Conservation (phyloP, 1,140 invertebrate genomes). For the Heterodera schachtii region DNA sequence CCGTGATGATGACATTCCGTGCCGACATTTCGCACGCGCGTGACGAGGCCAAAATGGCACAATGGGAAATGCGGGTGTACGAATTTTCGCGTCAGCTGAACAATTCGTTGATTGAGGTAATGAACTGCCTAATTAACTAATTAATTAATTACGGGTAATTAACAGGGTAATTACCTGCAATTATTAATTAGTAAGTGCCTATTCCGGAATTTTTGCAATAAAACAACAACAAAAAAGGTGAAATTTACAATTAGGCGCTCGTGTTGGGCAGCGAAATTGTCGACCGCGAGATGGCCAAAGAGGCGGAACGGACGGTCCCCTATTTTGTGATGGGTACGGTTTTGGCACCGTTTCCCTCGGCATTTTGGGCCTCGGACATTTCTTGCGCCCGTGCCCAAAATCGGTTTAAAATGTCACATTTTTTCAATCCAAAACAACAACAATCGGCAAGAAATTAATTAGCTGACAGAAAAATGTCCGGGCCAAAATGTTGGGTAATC, state of each 20-base stretch:
- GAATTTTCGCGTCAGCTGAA: constrained; percentile 37
- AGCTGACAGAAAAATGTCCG: too few relatives aligned
- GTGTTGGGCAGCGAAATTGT: constrained; percentile 61
- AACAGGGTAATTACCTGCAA: too few relatives aligned
- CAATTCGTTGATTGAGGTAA: constrained; percentile 21
- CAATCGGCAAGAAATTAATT: too few relatives aligned
- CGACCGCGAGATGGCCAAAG: constrained; percentile 62
- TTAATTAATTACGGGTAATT: too few relatives aligned
- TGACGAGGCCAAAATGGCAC: constrained; percentile 42
- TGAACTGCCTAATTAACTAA: too few relatives aligned
- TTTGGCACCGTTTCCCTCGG: background rate
- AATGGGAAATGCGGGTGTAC: constrained; percentile 51
- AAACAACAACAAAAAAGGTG: background rate
- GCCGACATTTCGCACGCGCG: constrained; percentile 45
- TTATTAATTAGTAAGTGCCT: too few relatives aligned
- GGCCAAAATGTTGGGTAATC: too few relatives aligned
- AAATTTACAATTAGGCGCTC: constrained; percentile 35
- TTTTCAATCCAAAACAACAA: too few relatives aligned
- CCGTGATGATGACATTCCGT: constrained; percentile 55
- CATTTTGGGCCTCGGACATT: too few relatives aligned
- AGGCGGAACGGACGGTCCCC: constrained; percentile 55
- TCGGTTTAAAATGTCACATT: too few relatives aligned
- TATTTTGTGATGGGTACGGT: constrained; percentile 54
- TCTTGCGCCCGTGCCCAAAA: too few relatives aligned
- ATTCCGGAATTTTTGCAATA: too few relatives aligned